Base-by-base conservation (phyloP, 2,888 invertebrate genomes). In the Euzetes globulus region DNA sequence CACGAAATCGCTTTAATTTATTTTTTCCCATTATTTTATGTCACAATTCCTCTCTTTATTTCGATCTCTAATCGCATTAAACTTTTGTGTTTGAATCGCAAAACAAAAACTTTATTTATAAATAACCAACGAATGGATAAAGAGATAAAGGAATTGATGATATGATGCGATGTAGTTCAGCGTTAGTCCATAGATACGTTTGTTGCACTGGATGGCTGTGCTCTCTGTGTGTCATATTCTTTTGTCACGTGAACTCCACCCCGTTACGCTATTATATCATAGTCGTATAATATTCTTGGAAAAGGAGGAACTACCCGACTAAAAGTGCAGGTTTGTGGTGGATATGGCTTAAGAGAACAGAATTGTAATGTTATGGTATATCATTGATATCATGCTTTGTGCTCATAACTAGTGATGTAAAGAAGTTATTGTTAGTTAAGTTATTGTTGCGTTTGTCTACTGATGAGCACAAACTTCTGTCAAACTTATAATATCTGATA, bases 221-320 rank as follows among this genome's bases (percentile, higher is more conserved):
- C 13, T 5, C 33, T 13, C 29, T 25, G 17, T 41, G 22, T 68
- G 68, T 68, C 68, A 68, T 68, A 68, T 68, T 68, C 19, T 68
- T 68, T 68, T 68, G 68, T 68, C 68, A 68, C 68, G 45, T 68
- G 68, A 41, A 68, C 68, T 41, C 68, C 68, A 68, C 68, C 68
- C 68, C 68, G 25, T 68, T 68, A 68, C 37, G 22, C 41, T 17
- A 68, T 68, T 37, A 68, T 68, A 68, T 68, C 1, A 41, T n/a
- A 33, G 19, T 63, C 15, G 13, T 3, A 68, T 68, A 41, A 41
- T 22, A 68, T 68, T 68, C 29, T 68, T 68, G 41, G 68, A 68
- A 68, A 41, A 45, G 68, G 68, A 68, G 68, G 37, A 68, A 68
- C 17, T 41, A 19, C 2, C 7, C 7, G 19, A 68, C 68, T 63